These are phyloP conservation scores for Acanthis flammea DNA, from an alignment of 2,797 vertebrate genomes.

Conservation along the genomic window DNA sequence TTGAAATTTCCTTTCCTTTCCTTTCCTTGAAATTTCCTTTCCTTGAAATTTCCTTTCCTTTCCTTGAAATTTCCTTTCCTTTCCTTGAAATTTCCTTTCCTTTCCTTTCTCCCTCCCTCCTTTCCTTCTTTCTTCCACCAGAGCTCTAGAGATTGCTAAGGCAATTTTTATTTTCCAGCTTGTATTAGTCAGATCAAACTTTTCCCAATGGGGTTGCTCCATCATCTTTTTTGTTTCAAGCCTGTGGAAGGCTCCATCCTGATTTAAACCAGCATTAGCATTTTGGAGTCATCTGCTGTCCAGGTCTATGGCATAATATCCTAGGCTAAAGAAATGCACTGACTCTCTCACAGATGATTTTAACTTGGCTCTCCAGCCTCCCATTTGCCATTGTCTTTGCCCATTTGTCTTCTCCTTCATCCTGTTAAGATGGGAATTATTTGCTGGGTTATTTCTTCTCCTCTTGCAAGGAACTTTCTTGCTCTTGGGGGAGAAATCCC, in stretches of 20 bases:
- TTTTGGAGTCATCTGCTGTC: background rate
- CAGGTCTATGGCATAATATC: background rate
- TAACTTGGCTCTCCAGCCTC: background rate
- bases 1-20: no score
- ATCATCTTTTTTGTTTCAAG: background rate
- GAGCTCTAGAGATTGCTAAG: background rate
- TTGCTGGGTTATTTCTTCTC: background rate
- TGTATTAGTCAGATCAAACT: background rate
- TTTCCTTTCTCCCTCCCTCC: no score
- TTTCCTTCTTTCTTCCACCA: background rate
- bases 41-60: no score
- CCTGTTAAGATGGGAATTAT: background rate
- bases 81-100: no score
- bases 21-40: no score
- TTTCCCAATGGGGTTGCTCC: background rate
- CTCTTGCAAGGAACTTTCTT: background rate
- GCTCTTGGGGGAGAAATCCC: background rate
- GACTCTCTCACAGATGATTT: rapidly evolving
- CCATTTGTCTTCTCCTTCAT: background rate
- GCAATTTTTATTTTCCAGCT: background rate
- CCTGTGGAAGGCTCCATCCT: background rate
- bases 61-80: no score
- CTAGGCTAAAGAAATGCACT: background rate
- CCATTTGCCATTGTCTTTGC: background rate
- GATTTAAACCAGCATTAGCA: background rate